phyloP scores from a whole-genome alignment of 2,113 vertebrate genomes.

The Takifugu flavidus region DNA sequence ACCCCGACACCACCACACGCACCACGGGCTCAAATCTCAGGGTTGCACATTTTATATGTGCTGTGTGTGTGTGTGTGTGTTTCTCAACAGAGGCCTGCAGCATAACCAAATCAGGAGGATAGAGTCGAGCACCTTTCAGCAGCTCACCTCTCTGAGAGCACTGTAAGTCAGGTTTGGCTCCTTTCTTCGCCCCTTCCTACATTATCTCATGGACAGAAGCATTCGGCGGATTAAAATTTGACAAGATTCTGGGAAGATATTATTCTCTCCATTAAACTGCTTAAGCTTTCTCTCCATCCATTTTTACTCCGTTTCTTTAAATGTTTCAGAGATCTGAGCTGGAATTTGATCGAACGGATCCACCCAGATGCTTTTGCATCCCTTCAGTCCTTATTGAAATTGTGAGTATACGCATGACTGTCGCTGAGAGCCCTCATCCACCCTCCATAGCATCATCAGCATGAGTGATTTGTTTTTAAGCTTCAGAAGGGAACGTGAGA shows the following conservation, averaged over 20 bases:
- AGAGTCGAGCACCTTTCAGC: constrained; percentile 83
- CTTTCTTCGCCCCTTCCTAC: background rate
- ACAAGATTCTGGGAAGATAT: background rate
- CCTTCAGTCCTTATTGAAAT: constrained; percentile 85
- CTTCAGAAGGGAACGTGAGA: no score
- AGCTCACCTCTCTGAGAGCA: constrained; percentile 81
- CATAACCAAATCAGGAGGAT: constrained; percentile 88
- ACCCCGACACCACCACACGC: background rate
- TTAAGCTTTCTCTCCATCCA: background rate
- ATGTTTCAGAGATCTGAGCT: constrained; percentile 86
- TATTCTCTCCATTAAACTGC: no score
- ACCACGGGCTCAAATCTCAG: background rate
- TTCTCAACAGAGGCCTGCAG: constrained; percentile 83
- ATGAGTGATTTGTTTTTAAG: constrained; percentile 11
- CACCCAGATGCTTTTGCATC: constrained; percentile 86
- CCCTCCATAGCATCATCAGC: background rate
- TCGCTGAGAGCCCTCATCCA: background rate
- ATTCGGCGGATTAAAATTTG: background rate
- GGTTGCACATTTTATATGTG: background rate
- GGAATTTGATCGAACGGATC: constrained; percentile 85
- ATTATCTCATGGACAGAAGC: constrained; percentile 1
- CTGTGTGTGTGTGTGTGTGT: background rate
- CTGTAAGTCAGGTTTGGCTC: constrained; percentile 77
- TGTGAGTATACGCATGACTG: constrained; percentile 78
- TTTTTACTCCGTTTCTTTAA: constrained; percentile 2